These are phyloP conservation scores for Volucella zonaria DNA, from an alignment of 2,888 invertebrate species.

Conservation along the genomic window DNA sequence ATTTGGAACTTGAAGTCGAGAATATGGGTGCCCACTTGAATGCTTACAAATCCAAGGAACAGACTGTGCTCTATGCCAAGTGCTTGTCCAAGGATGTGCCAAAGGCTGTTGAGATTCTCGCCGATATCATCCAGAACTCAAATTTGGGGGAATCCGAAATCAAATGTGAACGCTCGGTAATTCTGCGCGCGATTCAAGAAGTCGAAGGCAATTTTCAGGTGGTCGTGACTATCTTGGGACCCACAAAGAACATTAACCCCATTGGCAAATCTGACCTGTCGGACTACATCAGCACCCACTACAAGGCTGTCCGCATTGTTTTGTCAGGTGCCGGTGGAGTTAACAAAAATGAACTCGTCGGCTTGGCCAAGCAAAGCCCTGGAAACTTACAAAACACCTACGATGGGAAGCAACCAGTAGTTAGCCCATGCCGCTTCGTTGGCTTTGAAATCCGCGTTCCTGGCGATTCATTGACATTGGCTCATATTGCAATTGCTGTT, in stretches of 20 bases:
- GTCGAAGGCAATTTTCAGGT: slow-evolving; percentile 99
- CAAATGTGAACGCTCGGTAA: slow-evolving; percentile 98
- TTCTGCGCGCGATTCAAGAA: slow-evolving; percentile 99
- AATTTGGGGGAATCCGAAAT: too few species aligned
- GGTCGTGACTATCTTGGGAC: slow-evolving; percentile 99
- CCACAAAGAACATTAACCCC: slow-evolving; percentile 94
- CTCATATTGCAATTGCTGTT: slow-evolving; percentile 96
- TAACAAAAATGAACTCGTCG: slow-evolving; percentile 92
- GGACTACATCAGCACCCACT: too few species aligned
- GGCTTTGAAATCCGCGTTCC: slow-evolving; percentile 95
- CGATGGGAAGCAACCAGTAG: slow-evolving; percentile 86
- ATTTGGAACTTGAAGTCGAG: too few species aligned
- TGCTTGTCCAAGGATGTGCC: too few species aligned
- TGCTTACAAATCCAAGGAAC: too few species aligned
- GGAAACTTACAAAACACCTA: slow-evolving; percentile 86
- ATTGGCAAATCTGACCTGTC: too few species aligned
- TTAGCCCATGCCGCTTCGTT: too few species aligned
- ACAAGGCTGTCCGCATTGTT: slow-evolving; percentile 96
- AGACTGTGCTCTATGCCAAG: too few species aligned
- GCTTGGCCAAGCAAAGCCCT: slow-evolving; percentile 92
- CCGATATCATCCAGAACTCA: too few species aligned
- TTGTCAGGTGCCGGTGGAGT: slow-evolving; percentile 98
- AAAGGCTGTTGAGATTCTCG: too few species aligned
- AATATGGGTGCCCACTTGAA: too few species aligned
- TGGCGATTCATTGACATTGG: slow-evolving; percentile 97